phyloP scores from a whole-genome alignment of 2,888 invertebrate species.

The Vesta saturnalis region DNA sequence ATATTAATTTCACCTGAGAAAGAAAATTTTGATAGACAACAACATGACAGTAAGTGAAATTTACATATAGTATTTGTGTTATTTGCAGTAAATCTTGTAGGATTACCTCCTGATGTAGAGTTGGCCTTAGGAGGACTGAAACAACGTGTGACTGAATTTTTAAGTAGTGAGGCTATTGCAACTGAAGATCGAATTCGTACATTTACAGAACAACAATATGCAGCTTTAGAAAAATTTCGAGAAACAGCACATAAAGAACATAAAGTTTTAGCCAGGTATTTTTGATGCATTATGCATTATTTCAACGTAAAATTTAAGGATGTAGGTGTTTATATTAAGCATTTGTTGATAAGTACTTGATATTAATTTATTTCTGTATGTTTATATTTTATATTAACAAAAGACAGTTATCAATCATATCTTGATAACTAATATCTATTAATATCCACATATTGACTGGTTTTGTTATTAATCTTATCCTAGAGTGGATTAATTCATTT shows the following conservation, averaged over 20 bases:
- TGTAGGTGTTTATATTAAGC: no score
- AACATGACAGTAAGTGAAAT: constrained; percentile 21
- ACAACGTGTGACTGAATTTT: constrained; percentile 73
- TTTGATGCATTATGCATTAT: background rate
- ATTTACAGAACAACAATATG: constrained; percentile 80
- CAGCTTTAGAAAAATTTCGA: constrained; percentile 76
- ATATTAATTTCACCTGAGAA: constrained; percentile 65
- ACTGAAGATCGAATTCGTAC: constrained; percentile 80
- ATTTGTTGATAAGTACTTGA: no score
- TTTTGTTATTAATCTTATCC: no score
- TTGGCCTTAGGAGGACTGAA: constrained; percentile 70
- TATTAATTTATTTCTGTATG: no score
- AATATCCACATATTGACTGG: no score
- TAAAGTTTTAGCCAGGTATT: constrained; percentile 71
- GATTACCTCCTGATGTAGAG: constrained; percentile 65
- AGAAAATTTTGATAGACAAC: constrained; percentile 21
- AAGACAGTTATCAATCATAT: no score
- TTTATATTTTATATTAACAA: no score
- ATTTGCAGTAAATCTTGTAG: constrained; percentile 48
- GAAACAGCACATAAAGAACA: constrained; percentile 79
- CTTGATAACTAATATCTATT: no score
- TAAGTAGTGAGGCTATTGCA: constrained; percentile 74
- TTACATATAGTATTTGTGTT: background rate
- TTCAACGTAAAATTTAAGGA: background rate
- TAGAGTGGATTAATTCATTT: no score